Conservation (phyloP, 2,888 invertebrate species). For the Aphodius granarius region DNA sequence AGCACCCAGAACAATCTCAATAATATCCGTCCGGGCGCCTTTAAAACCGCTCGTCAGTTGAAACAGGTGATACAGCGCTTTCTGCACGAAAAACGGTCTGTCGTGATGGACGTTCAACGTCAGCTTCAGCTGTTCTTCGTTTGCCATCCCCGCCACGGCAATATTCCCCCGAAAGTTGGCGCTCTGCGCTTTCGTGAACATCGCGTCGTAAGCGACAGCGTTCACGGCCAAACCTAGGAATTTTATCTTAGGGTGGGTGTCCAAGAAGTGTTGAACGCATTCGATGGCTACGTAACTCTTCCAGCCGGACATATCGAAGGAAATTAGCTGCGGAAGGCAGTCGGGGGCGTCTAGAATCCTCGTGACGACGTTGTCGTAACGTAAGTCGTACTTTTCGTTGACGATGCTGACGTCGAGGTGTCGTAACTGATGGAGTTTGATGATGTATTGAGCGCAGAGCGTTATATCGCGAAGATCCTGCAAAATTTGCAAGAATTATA, state of each 20-base stretch:
- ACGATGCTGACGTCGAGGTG: constrained; percentile 49
- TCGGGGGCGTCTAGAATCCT: constrained; percentile 55
- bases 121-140: constrained; percentile 52
- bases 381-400: constrained; percentile 42
- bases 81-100: constrained; percentile 65
- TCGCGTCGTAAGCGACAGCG: constrained; percentile 43
- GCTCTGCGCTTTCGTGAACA: constrained; percentile 39
- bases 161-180: constrained; percentile 38
- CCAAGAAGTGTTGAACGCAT: constrained; percentile 40
- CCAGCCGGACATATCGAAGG: constrained; percentile 66
- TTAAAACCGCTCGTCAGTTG: constrained; percentile 53
- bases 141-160: constrained; percentile 43
- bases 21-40: constrained; percentile 63
- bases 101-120: constrained; percentile 61
- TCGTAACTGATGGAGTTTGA: constrained; percentile 41
- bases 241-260: constrained; percentile 44
- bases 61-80: constrained; percentile 67
- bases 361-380: constrained; percentile 47
- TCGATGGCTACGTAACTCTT: constrained; percentile 37
- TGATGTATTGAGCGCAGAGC: constrained; percentile 37
- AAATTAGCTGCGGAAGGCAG: constrained; percentile 59
- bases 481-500: constrained; percentile 9
- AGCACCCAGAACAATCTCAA: constrained; percentile 60
- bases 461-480: constrained; percentile 32
- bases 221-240: constrained; percentile 49